A percentile compares a stretch with the other conserved stretches of the same genome.
phyloP scores from a whole-genome alignment of 2,113 vertebrate species.

The Danionella cerebrum region DNA sequence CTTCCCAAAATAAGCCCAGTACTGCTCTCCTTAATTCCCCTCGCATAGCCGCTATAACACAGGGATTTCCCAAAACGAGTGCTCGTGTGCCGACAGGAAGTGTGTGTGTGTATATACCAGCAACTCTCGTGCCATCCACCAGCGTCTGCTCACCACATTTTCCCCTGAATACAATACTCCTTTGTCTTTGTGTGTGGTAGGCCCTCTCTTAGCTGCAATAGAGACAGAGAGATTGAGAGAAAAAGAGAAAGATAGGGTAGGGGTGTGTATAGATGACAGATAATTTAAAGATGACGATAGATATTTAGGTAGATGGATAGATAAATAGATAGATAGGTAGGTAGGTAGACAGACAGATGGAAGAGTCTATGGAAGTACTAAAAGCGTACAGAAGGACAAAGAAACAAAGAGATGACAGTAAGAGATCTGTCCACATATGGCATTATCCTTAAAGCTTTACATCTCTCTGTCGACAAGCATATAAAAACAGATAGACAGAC shows the following conservation, averaged over 20 bases:
- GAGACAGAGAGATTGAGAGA: slow-evolving; percentile 11
- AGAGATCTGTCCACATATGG: too few species aligned
- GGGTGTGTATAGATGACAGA: not conserved
- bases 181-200: slow-evolving; percentile 67
- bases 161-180: slow-evolving; percentile 64
- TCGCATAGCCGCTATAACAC: slow-evolving; percentile 55
- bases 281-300: not conserved
- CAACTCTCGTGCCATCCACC: slow-evolving; percentile 58
- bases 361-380: not conserved
- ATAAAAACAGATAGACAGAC: not conserved
- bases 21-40: slow-evolving; percentile 44
- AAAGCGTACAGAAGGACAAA: not conserved
- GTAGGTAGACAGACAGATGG: not conserved
- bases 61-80: slow-evolving; percentile 63
- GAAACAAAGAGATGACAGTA: too few species aligned
- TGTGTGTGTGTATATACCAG: slow-evolving; percentile 63
- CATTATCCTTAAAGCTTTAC: too few species aligned
- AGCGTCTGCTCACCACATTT: slow-evolving; percentile 70
- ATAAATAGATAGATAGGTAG: not conserved
- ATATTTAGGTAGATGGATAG: not conserved
- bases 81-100: slow-evolving; percentile 67
- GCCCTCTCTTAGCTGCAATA: slow-evolving; percentile 45
- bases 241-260: not conserved
- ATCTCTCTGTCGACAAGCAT: not conserved
- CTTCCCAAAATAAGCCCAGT: slow-evolving; percentile 55